A percentile compares a stretch with the other conserved stretches of the same genome.
These are phyloP conservation scores for Caenorhabditis latens DNA, from an alignment of 1,140 invertebrate species.

Conservation along the genomic window DNA sequence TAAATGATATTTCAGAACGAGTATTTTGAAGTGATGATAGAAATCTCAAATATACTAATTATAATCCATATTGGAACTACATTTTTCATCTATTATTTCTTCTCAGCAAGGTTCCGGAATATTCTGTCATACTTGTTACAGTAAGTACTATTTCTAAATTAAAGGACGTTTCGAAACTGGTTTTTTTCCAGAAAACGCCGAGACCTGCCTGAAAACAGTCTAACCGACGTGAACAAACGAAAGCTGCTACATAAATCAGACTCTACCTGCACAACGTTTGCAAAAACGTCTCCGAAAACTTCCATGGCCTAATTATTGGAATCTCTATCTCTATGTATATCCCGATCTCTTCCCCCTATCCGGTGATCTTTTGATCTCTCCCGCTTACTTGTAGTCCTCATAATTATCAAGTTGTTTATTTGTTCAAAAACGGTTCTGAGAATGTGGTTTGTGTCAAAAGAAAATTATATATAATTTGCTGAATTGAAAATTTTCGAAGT, in stretches of 20 bases:
- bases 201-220: slow-evolving; percentile 27
- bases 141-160: not conserved
- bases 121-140: slow-evolving; percentile 40
- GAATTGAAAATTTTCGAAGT: slow-evolving; percentile 12
- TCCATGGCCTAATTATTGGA: slow-evolving; percentile 23
- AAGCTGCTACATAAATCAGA: slow-evolving; percentile 24
- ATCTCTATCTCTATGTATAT: not conserved
- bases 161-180: not conserved
- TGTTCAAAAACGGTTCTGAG: not conserved
- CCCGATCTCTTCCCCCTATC: not conserved
- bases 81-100: slow-evolving; percentile 42
- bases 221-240: slow-evolving; percentile 33
- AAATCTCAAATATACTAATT: slow-evolving; percentile 35
- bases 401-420: slow-evolving; percentile 12
- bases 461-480: not conserved
- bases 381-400: not conserved
- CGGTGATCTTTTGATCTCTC: not conserved
- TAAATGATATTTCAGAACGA: not conserved
- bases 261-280: slow-evolving; percentile 1
- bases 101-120: slow-evolving; percentile 31
- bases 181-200: slow-evolving; percentile 7
- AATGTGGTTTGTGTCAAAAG: not conserved
- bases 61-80: slow-evolving; percentile 30
- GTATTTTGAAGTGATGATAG: slow-evolving; percentile 35
- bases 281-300: slow-evolving; percentile 26